A percentile compares a stretch with the other conserved stretches of the same genome.
Conservation (phyloP, 2,113 vertebrate genomes). For the Cheirogaleus medius region DNA sequence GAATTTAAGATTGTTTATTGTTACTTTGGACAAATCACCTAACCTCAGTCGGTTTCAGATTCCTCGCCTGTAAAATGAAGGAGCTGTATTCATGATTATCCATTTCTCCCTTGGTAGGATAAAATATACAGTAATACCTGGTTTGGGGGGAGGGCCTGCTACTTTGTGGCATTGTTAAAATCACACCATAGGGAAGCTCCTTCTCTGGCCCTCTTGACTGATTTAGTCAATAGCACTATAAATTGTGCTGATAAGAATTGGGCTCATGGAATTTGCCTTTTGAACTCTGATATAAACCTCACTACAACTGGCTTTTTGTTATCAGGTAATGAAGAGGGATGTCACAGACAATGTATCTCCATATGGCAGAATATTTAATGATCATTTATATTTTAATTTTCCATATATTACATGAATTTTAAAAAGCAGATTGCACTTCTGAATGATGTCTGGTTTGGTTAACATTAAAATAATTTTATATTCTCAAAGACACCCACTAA, state of each 20-base stretch:
- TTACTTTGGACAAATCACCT: neutral
- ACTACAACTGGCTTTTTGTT: neutral
- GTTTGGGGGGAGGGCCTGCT: neutral
- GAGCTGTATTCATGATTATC: neutral
- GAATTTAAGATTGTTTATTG: neutral
- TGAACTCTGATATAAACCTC: neutral
- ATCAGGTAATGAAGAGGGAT: neutral
- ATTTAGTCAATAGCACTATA: neutral
- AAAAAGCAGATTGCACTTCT: conserved; percentile 10
- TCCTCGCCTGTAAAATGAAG: neutral
- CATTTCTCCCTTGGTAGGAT: neutral
- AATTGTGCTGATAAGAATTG: neutral
- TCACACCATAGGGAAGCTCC: neutral
- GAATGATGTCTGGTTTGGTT: neutral
- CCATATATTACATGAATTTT: neutral
- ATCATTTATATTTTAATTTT: conserved; percentile 14
- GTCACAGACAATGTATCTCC: neutral
- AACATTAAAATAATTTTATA: neutral
- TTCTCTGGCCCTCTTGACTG: neutral
- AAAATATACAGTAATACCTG: neutral
- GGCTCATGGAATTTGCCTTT: neutral
- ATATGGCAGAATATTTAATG: neutral
- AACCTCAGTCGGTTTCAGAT: neutral
- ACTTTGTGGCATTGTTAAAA: neutral
- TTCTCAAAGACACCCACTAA: neutral